A percentile compares a stretch with the other conserved stretches of the same genome.
Conservation (phyloP, 1,140 invertebrate genomes). For the Cheumatopsyche charites region DNA sequence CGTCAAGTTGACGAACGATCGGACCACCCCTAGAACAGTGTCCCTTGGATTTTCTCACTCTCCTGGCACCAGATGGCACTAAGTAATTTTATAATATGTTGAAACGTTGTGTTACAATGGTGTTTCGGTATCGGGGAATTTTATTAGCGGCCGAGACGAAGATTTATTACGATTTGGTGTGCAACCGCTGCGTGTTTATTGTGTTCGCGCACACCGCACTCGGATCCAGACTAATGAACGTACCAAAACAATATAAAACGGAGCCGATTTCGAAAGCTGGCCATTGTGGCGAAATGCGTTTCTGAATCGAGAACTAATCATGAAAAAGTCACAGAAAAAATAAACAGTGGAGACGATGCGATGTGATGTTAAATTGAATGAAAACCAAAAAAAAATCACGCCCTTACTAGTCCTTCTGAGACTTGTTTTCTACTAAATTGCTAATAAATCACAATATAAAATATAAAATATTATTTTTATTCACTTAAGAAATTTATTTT, state of each 20-base stretch:
- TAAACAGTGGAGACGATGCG: neutral
- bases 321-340: no score
- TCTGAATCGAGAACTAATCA: no score
- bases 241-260: neutral
- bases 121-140: neutral
- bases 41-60: neutral
- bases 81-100: conserved; percentile 27
- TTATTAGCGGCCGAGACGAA: conserved; percentile 20
- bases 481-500: no score
- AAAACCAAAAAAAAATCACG: no score
- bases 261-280: neutral
- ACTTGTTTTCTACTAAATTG: no score
- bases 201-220: neutral
- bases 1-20: conserved; percentile 2
- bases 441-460: no score
- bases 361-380: no score
- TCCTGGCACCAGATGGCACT: conserved; percentile 35
- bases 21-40: neutral
- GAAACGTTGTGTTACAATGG: neutral
- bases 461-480: no score
- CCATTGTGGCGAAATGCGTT: neutral
- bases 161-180: conserved; percentile 29
- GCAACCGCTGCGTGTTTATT: conserved; percentile 1
- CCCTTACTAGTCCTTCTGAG: no score
- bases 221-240: neutral